Conservation (phyloP, 2,888 invertebrate genomes). For the Yponomeuta evonymella region DNA sequence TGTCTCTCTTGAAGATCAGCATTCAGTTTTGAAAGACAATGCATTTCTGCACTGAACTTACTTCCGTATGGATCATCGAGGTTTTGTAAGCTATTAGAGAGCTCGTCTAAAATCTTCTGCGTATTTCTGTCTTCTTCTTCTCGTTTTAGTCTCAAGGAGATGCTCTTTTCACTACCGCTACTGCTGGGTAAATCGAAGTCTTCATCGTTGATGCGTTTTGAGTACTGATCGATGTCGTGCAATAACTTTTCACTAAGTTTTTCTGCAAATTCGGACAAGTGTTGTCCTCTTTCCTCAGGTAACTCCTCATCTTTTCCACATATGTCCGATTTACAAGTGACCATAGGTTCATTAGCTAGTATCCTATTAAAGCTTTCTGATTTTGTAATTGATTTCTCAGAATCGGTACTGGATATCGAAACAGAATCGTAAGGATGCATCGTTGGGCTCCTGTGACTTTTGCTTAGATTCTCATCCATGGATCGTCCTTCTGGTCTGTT, state of each 20-base stretch:
- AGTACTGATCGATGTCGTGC: constrained; percentile 83
- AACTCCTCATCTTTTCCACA: constrained; percentile 62
- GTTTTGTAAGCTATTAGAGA: constrained; percentile 70
- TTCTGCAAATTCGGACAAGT: constrained; percentile 87
- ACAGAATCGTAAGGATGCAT: constrained; percentile 66
- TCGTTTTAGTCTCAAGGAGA: constrained; percentile 65
- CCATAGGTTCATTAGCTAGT: constrained; percentile 68
- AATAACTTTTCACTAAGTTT: constrained; percentile 87
- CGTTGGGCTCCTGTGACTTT: constrained; percentile 67
- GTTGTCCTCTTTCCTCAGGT: constrained; percentile 79
- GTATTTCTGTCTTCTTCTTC: constrained; percentile 69
- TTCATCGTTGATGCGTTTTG: constrained; percentile 70
- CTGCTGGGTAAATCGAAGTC: constrained; percentile 71
- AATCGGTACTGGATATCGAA: constrained; percentile 70
- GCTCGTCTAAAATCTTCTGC: constrained; percentile 65
- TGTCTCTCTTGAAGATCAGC: constrained; percentile 76
- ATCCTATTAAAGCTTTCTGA: constrained; percentile 71
- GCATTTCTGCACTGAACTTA: constrained; percentile 76
- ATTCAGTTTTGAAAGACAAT: constrained; percentile 74
- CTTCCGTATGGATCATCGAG: constrained; percentile 78
- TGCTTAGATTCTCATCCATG: constrained; percentile 63
- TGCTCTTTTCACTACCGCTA: constrained; percentile 71
- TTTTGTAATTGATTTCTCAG: constrained; percentile 70
- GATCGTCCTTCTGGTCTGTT: constrained; percentile 69
- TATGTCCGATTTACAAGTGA: constrained; percentile 71